These are phyloP conservation scores for Hyposmocoma kahamanoa DNA, from an alignment of 1,140 invertebrate genomes.

Conservation along the genomic window DNA sequence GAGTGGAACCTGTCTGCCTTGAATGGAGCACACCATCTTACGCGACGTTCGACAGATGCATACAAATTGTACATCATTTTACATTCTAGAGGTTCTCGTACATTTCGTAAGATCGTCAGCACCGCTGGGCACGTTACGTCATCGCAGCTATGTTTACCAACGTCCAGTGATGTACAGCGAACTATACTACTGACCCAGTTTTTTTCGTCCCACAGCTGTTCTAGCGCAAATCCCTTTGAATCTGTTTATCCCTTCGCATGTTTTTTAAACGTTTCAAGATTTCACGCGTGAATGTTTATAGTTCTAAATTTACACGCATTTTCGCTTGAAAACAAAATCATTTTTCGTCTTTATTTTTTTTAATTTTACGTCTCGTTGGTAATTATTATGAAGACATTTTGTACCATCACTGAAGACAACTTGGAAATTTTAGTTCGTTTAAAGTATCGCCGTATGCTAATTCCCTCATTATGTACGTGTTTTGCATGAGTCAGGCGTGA, in stretches of 20 bases:
- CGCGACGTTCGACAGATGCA: slow-evolving; percentile 22
- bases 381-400: slow-evolving; percentile 18
- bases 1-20: slow-evolving; percentile 38
- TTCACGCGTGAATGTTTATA: too few species aligned
- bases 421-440: slow-evolving; percentile 38
- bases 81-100: slow-evolving; percentile 26
- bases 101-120: slow-evolving; percentile 45
- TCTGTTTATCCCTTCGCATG: not conserved
- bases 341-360: too few species aligned
- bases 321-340: too few species aligned
- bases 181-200: slow-evolving; percentile 60
- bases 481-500: slow-evolving; percentile 59
- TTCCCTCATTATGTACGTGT: slow-evolving; percentile 54
- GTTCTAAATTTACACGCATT: too few species aligned
- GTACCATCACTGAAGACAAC: too few species aligned
- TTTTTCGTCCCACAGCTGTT: slow-evolving; percentile 35
- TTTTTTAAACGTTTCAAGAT: not conserved
- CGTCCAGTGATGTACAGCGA: slow-evolving; percentile 42
- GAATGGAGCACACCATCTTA: slow-evolving; percentile 26
- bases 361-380: slow-evolving; percentile 21
- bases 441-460: slow-evolving; percentile 40
- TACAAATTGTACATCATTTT: slow-evolving; percentile 28
- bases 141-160: slow-evolving; percentile 50
- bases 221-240: slow-evolving; percentile 29
- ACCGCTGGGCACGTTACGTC: slow-evolving; percentile 40